Percentiles rank a stretch among this genome's conserved stretches.
Conservation (phyloP, 2,113 vertebrate genomes). For the Mus pahari region DNA sequence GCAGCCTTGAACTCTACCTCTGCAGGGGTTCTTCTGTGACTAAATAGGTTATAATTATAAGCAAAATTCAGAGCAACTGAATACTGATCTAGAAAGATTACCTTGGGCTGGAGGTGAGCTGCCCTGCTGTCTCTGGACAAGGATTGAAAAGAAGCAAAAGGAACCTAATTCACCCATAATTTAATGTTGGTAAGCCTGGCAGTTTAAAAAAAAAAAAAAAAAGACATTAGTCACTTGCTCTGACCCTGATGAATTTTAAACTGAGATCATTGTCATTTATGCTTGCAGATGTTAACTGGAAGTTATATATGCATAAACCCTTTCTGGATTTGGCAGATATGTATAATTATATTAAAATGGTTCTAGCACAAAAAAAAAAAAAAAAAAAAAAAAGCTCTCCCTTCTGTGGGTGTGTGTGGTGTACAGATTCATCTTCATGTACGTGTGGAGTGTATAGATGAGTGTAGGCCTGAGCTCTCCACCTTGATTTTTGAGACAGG, state of each 20-base stretch:
- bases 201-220: constrained; percentile 60
- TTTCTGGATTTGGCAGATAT: constrained; percentile 91
- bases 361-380: constrained; percentile 94
- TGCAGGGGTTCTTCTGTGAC: constrained; percentile 95
- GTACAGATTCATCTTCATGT: too few species aligned
- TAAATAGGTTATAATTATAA: constrained; percentile 96
- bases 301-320: constrained; percentile 90
- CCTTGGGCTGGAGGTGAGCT: constrained; percentile 87
- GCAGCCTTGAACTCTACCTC: constrained; percentile 93
- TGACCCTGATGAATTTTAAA: constrained; percentile 89
- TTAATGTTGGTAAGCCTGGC: constrained; percentile 82
- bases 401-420: too few species aligned
- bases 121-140: constrained; percentile 87
- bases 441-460: too few species aligned
- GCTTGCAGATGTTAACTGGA: constrained; percentile 90
- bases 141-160: constrained; percentile 80
- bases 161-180: constrained; percentile 82
- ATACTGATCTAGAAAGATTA: constrained; percentile 84
- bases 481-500: too few species aligned
- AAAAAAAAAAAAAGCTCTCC: too few species aligned
- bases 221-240: constrained; percentile 92
- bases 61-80: constrained; percentile 91
- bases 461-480: too few species aligned
- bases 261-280: constrained; percentile 86
- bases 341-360: constrained; percentile 93